Evolutionary conservation across 1,140 invertebrate genomes (phyloP), one percentile per base, ranked within the genome.

Genomic region (Rhyzopertha dominica): DNA sequence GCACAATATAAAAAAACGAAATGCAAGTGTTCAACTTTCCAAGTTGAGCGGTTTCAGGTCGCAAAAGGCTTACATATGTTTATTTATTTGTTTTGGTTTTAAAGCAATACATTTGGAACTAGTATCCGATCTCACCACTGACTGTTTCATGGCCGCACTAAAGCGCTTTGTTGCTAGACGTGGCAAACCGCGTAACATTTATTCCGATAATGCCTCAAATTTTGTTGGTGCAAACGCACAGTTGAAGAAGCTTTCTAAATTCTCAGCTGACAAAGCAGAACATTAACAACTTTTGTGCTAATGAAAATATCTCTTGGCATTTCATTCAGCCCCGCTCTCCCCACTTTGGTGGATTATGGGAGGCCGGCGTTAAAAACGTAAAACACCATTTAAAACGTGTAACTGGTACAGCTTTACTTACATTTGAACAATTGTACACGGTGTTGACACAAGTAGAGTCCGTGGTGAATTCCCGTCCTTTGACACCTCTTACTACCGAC

Each of bases 51-150:
- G n/a, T n/a, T n/a, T n/a, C n/a, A n/a, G n/a, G n/a, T n/a, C n/a
- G n/a, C n/a, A n/a, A n/a, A n/a, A n/a, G n/a, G n/a, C n/a, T n/a
- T n/a, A n/a, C n/a, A n/a, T n/a, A n/a, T n/a, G n/a, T n/a, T n/a
- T n/a, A n/a, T n/a, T n/a, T n/a, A n/a, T n/a, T n/a, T n/a, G n/a
- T n/a, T n/a, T n/a, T n/a, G n/a, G n/a, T n/a, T n/a, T n/a, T 0
- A 55, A 57, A 18, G 65, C 68, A 0, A 43, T 69, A 2, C 65
- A 69, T 48, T 44, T 69, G 12, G 67, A 71, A 36, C 32, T 66
- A 0, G 56, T 66, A 1, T 36, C 23, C 7, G 54, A 57, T 37
- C 30, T 70, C 3, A 51, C 47, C 4, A 42, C 47, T 10, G 34
- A 43, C 1, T 41, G 42, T 2, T 63, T 67, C 26, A 9, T 65